phyloP scores from a whole-genome alignment of 2,113 vertebrate species.

The Microtus richardsoni region DNA sequence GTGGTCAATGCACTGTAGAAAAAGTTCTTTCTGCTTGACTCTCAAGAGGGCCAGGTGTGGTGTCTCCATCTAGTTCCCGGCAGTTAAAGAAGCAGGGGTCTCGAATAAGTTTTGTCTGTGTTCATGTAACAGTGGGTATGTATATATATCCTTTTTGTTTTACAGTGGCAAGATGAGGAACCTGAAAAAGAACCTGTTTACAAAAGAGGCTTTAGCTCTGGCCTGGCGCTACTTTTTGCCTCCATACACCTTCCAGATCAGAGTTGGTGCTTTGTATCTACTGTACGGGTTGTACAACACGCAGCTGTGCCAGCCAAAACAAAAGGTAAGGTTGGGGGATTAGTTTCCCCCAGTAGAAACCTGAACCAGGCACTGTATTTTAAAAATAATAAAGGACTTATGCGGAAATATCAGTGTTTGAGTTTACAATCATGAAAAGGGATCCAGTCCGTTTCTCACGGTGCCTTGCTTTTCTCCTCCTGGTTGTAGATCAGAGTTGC shows the following conservation, averaged over 20 bases:
- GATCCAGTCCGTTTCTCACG: background rate
- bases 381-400: background rate
- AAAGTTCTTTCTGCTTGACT: background rate
- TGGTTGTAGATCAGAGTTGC: conserved; percentile 91
- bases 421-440: background rate
- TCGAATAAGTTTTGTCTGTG: background rate
- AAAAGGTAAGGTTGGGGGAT: conserved; percentile 88
- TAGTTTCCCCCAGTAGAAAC: conserved; percentile 2
- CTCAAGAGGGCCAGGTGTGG: background rate
- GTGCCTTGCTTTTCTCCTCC: conserved; percentile 29
- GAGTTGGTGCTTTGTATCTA: conserved; percentile 95
- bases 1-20: background rate
- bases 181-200: conserved; percentile 88
- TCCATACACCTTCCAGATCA: conserved; percentile 95
- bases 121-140: background rate
- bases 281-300: conserved; percentile 91
- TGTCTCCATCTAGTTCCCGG: background rate
- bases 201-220: conserved; percentile 88
- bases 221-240: conserved; percentile 91
- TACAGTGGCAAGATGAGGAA: conserved; percentile 89
- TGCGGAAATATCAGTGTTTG: conserved; percentile 22
- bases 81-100: background rate
- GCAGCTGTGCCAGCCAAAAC: conserved; percentile 90
- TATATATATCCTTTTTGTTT: conserved; percentile 59
- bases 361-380: background rate